A percentile compares a stretch with the other conserved stretches of the same genome.
Conservation (phyloP, 2,888 invertebrate species). For the Leucophora obtusa region DNA sequence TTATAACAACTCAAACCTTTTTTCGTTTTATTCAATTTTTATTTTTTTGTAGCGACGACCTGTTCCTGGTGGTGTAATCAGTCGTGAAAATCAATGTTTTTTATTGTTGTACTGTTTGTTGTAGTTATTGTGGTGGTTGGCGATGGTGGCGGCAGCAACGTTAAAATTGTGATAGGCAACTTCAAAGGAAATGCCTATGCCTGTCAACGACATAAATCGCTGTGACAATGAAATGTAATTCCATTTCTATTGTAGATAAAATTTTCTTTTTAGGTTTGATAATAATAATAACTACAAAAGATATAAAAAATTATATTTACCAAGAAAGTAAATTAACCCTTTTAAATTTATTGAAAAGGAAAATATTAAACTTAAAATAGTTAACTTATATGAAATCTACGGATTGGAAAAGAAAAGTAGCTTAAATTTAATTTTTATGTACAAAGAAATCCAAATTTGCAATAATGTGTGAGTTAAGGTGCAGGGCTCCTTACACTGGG, state of each 20-base stretch:
- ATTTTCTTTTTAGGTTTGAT: slow-evolving; percentile 63
- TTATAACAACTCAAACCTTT: slow-evolving; percentile 57
- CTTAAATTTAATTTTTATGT: no score
- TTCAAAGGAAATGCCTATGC: slow-evolving; percentile 77
- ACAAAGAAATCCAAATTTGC: no score
- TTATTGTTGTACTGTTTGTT: slow-evolving; percentile 44
- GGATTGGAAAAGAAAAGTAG: no score
- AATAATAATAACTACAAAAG: slow-evolving; percentile 49
- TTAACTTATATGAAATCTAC: background rate
- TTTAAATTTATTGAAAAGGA: slow-evolving; percentile 15
- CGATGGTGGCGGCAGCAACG: slow-evolving; percentile 33
- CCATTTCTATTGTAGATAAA: slow-evolving; percentile 64
- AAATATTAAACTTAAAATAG: background rate
- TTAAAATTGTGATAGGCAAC: slow-evolving; percentile 65
- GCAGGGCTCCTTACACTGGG: no score
- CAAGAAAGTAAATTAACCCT: slow-evolving; percentile 57
- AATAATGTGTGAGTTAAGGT: no score
- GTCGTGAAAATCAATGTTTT: slow-evolving; percentile 67
- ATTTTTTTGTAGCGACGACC: slow-evolving; percentile 54
- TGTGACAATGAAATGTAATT: slow-evolving; percentile 71
- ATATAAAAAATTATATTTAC: slow-evolving; percentile 34
- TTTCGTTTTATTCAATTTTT: slow-evolving; percentile 9
- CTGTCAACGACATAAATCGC: slow-evolving; percentile 76
- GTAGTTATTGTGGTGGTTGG: slow-evolving; percentile 6
- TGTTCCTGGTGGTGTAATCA: slow-evolving; percentile 68